These are phyloP conservation scores for Drosophila subobscura DNA, from an alignment of 1,140 invertebrate genomes.

Conservation along the genomic window DNA sequence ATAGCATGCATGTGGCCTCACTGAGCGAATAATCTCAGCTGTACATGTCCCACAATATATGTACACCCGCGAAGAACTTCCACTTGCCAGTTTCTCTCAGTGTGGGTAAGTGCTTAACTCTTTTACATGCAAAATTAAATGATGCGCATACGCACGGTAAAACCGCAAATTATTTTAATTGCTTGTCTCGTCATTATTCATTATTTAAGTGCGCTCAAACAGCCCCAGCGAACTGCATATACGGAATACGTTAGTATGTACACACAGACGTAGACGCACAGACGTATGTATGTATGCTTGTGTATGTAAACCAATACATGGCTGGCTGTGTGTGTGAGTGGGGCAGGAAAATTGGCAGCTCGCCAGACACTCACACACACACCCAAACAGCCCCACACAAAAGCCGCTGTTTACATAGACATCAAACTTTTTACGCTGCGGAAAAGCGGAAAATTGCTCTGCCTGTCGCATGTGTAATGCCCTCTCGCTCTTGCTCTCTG, in stretches of 20 bases:
- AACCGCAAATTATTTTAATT: constrained; percentile 84
- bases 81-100: constrained; percentile 35
- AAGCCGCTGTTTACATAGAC: constrained; percentile 81
- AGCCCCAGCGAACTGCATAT: constrained; percentile 37
- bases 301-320: constrained; percentile 1
- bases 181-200: constrained; percentile 84
- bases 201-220: constrained; percentile 82
- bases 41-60: no score
- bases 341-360: constrained; percentile 51
- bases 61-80: no score
- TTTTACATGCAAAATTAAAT: constrained; percentile 83
- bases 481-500: constrained; percentile 13
- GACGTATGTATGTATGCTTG: constrained; percentile 13
- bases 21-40: neutral
- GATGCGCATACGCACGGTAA: constrained; percentile 83
- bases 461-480: constrained; percentile 30
- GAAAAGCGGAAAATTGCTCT: constrained; percentile 72
- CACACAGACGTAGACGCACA: constrained; percentile 13
- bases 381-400: constrained; percentile 36
- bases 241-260: constrained; percentile 46
- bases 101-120: constrained; percentile 78
- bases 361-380: constrained; percentile 58
- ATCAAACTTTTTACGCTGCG: constrained; percentile 73
- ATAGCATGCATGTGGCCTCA: neutral
- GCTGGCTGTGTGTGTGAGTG: constrained; percentile 37